Evolutionary conservation across 2,888 invertebrate species (phyloP), one percentile per base, ranked within the genome.

Genomic region (Hyposoter didymator): DNA sequence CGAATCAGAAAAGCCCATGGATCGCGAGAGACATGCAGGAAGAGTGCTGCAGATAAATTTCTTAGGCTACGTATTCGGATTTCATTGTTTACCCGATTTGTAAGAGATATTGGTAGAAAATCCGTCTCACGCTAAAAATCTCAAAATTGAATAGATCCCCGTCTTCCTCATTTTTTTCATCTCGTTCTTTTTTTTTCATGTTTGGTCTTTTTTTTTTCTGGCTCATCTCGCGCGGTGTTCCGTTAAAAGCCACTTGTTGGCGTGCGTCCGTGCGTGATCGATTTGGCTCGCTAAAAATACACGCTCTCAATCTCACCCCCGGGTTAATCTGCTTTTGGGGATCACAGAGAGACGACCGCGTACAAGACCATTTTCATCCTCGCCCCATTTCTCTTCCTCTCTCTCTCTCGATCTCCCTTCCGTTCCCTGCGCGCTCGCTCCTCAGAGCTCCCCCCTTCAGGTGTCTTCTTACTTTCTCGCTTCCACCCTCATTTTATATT

Each of bases 221-320:
- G 62, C 74, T 81, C 81, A 32, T 74, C 19, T 78, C 84, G 81
- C 82, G 78, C 84, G 84, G 84, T 88, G 88, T 89, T 89, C 90
- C 88, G 91, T 91, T 91, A 91, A 92, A 91, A 91, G 92, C 89
- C 91, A 92, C 92, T 93, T 92, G 93, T 92, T 92, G 89, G 87
- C 89, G 87, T 91, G 90, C 92, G 91, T 89, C 91, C 92, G 92
- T 90, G 92, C 93, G 90, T 92, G 89, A 91, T 90, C 91, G 90
- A 93, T 93, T 91, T 88, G 89, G 89, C 89, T 90, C 89, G 90
- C 90, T 89, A 89, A 90, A 90, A 91, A 89, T 91, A 90, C 88
- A 79, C 74, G 84, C 84, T 84, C 81, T 84, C 45, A 62, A 85
- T 85, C 85, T 85, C 78, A 75, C 82, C 82, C 85, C 90, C 89